Evolutionary conservation across 2,888 invertebrate genomes (phyloP), one percentile per base, ranked within the genome.

Genomic region (Rhaphigaster nebulosa): DNA sequence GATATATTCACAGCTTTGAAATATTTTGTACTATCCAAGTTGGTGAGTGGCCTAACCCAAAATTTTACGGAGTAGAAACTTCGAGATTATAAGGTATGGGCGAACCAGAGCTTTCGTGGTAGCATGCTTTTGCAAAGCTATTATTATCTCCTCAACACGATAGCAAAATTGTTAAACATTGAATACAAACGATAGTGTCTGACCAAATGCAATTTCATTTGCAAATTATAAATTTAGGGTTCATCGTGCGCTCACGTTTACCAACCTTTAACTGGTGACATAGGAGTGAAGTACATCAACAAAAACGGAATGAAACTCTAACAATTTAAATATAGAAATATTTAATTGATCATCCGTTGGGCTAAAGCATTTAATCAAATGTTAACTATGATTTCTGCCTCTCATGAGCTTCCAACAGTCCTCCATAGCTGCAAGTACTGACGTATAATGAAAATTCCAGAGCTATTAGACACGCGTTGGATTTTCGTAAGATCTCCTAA

Each of bases 391-490:
- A 52, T 18, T 56, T 10, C n/a, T 12, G 4, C 3, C 8, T n/a
- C 20, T 1, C 5, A 29, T 4, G 29, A 65, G n/a, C 29, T 65
- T 38, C 38, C 6, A 0, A 5, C 29, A 76, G 20, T 20, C 34
- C 34, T 8, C 70, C 38, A 18, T 76, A 38, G 70, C 70, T 34
- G 20, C 29, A 76, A 76, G 70, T 76, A 38, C 70, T 76, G 70
- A 76, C 20, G 8, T 76, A 76, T 20, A 76, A 76, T 38, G 70
- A 76, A 76, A 76, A 76, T 76, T 76, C 70, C 70, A 18, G 15
- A 76, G 70, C 70, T 76, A n/a, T 84, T 45, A 84, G 84, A 45
- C 45, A 84, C 84, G 84, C 45, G 84, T 84, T 84, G 45, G 84
- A 45, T 84, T 84, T 84, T 84, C n/a, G 84, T 84, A 84, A 50